phyloP scores from a whole-genome alignment of 2,113 vertebrate species.

The Chaenogobius annularis region DNA sequence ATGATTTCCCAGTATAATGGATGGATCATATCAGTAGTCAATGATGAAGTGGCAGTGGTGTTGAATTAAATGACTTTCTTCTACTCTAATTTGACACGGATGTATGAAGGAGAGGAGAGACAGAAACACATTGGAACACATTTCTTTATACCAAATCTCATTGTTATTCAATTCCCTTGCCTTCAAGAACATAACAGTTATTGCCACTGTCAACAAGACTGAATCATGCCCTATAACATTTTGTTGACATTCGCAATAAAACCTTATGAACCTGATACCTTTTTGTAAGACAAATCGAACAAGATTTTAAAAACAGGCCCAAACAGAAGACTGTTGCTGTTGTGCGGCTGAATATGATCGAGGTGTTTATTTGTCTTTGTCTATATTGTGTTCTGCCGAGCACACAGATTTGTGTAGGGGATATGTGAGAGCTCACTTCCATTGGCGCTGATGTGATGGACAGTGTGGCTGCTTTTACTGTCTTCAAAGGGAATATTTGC shows the following conservation, averaged over 20 bases:
- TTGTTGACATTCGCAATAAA: neutral
- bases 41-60: neutral
- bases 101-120: neutral
- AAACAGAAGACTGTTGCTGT: constrained; percentile 13
- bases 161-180: neutral
- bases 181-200: neutral
- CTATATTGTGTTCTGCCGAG: constrained; percentile 35
- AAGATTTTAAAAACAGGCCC: neutral
- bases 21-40: neutral
- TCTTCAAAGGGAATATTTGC: constrained; percentile 44
- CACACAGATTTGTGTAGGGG: constrained; percentile 33
- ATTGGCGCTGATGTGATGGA: constrained; percentile 19
- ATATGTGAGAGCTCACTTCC: constrained; percentile 39
- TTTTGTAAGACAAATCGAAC: constrained; percentile 7
- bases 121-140: neutral
- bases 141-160: neutral
- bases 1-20: neutral
- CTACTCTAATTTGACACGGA: neutral
- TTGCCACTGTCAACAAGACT: neutral
- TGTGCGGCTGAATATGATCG: constrained; percentile 22
- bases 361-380: constrained; percentile 27
- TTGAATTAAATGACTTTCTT: neutral
- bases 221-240: neutral
- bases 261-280: neutral
- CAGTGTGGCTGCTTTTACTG: constrained; percentile 20